Evolutionary conservation across 2,888 invertebrate species (phyloP), one percentile per base, ranked within the genome.

Genomic region (Cephus rjabovi): DNA sequence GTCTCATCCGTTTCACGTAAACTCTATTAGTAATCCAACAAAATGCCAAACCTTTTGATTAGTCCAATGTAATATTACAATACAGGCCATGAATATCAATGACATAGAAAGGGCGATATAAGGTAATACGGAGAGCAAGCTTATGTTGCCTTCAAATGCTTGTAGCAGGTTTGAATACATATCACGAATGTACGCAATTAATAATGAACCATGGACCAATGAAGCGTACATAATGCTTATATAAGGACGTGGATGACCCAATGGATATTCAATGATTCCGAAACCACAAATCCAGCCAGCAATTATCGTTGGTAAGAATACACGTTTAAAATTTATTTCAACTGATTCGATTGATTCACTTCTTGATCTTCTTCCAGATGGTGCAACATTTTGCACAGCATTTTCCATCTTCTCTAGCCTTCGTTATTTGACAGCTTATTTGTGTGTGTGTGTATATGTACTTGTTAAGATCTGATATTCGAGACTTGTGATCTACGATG

Each of bases 201-300:
- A 23, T 23, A 23, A 23, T 56, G 15, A 9, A 23, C 23, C 56
- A 56, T 56, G 6, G 56, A 56, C 9, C 56, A 56, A 9, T 9
- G 9, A 56, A 56, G 23, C 15, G 35, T 75, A 77, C 12, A 74
- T 1, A 12, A 76, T 23, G 69, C 73, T 77, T 1, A 79, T 1
- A 12, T 31, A 23, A 4, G 33, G 37, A 23, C 68, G 33, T 6
- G 34, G 56, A 11, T 12, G 73, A 56, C 78, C 79, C 23, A 34
- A 31, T 3, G 77, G 74, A 69, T 71, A 83, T 73, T 83, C 73
- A 33, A 79, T 71, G 4, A 81, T 71, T 6, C 80, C 80, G 23
- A 81, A 79, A 12, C 83, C 83, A 40, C 76, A 76, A 34, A 81
- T 75, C 81, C 83, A 83, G 37, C 81, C 81, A 4, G 34, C 40